Percentiles rank a stretch among this genome's conserved stretches.
Evolutionary conservation across 2,888 invertebrate genomes (phyloP).

Genomic region (Fragum sueziense): DNA sequence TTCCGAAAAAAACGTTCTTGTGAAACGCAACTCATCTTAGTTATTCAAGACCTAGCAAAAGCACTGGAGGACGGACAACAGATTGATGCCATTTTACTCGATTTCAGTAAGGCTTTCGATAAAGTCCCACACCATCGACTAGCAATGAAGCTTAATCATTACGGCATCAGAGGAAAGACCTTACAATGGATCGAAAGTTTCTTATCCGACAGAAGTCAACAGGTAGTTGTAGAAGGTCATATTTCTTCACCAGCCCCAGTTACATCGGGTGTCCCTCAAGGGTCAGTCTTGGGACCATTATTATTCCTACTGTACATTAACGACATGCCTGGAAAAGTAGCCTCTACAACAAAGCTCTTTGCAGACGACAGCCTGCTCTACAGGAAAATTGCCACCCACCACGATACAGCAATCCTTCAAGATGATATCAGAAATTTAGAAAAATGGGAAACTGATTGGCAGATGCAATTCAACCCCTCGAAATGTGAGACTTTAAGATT

Average conservation of each 20-base stretch:
- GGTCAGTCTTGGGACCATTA: slow-evolving; percentile 47
- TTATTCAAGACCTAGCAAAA: too few relatives aligned
- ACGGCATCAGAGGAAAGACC: background rate
- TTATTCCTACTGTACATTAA: slow-evolving; percentile 37
- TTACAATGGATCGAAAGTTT: too few relatives aligned
- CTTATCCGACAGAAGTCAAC: too few relatives aligned
- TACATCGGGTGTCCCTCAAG: slow-evolving; percentile 53
- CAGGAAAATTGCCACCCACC: slow-evolving; percentile 37
- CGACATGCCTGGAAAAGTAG: slow-evolving; percentile 9
- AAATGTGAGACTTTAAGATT: slow-evolving; percentile 40
- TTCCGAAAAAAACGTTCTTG: slow-evolving; percentile 52
- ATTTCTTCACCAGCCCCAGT: slow-evolving; percentile 43
- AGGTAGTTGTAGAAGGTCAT: too few relatives aligned
- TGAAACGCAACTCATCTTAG: slow-evolving; percentile 55
- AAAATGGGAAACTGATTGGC: slow-evolving; percentile 48
- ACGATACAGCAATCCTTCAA: too few relatives aligned
- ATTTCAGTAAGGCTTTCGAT: too few relatives aligned
- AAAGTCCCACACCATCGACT: too few relatives aligned
- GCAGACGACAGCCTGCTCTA: slow-evolving; percentile 59
- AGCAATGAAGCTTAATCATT: too few relatives aligned
- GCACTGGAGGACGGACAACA: too few relatives aligned
- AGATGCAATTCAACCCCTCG: slow-evolving; percentile 48
- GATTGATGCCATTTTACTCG: too few relatives aligned
- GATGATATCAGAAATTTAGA: too few relatives aligned
- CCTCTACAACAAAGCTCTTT: slow-evolving; percentile 37